Base-by-base conservation (phyloP, 2,113 vertebrate species). In the Phyllostomus discolor region DNA sequence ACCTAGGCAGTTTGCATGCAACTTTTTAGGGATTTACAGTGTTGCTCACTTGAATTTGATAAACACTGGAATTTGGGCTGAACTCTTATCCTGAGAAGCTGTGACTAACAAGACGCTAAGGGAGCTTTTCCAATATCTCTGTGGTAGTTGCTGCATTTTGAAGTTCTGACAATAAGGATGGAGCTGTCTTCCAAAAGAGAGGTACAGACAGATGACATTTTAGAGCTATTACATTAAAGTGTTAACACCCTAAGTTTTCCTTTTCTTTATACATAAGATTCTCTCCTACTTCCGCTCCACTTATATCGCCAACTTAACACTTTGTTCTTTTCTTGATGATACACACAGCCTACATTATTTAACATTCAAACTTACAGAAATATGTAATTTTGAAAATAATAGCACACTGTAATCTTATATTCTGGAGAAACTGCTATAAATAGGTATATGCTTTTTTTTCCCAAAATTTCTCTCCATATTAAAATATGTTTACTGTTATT, bases 291-390 rank as follows among this genome's bases (percentile, higher is more conserved):
- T 35, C 19, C 38, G 50, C 26, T 70, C 26, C 4, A 48, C 31
- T 85, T 83, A 46, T 80, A 38, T 70, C 8, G 80, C 4, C 87
- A 89, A 90, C 38, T 73, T 86, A 79, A 90, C 57, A 70, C 31
- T 91, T 46, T n/a, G n/a, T 62, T 66, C 50, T 97, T 93, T 84
- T 80, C 50, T 93, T 93, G 73, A 73, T 70, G 95, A 90, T 28
- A 73, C 20, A 28, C 31, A 50, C 26, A 46, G 35, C 84, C 33
- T 4, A 50, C 92, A 50, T 41, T 89, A 78, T 73, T 86, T 28
- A 69, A 76, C 67, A 70, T 43, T 59, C 46, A 81, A 69, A 91
- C 24, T 79, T 81, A 86, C 8, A 57, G 70, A 70, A 73, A 50
- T 82, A 10, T 20, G 22, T 93, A 64, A 64, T 66, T 38, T 54